These are phyloP conservation scores for Athrips mouffetella DNA, from an alignment of 2,888 invertebrate species.

Conservation along the genomic window DNA sequence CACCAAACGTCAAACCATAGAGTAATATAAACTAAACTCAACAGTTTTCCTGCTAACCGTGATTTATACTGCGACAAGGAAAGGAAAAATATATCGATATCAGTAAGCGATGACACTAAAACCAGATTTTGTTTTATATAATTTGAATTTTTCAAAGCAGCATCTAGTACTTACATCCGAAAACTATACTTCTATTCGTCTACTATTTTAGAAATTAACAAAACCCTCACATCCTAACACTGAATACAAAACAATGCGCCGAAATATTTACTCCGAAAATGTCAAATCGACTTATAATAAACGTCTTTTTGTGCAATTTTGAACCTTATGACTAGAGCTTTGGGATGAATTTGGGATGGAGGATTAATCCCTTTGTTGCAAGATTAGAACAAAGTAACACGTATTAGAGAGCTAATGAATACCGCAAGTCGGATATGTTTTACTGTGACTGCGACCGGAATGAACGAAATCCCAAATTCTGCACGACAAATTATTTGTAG, in stretches of 20 bases:
- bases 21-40: no score
- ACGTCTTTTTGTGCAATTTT: conserved; percentile 22
- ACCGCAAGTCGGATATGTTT: conserved; percentile 55
- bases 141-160: conserved; percentile 9
- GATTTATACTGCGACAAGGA: no score
- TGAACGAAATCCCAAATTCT: conserved; percentile 14
- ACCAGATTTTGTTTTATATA: no score
- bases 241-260: conserved; percentile 23
- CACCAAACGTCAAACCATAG: no score
- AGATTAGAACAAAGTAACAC: conserved; percentile 70
- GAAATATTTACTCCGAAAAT: conserved; percentile 42
- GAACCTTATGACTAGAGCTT: conserved; percentile 23
- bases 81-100: no score
- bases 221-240: conserved; percentile 18
- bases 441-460: conserved; percentile 7
- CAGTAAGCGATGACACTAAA: no score
- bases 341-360: conserved; percentile 33
- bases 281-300: conserved; percentile 56
- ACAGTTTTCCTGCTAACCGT: no score
- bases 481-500: conserved; percentile 12
- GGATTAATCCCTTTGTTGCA: conserved; percentile 43
- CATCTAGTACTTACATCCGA: conserved; percentile 8
- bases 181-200: conserved; percentile 19
- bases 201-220: conserved; percentile 23
- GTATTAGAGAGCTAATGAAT: conserved; percentile 71